Conservation (phyloP, 1,140 invertebrate species). For the Zaprionus taronus region DNA sequence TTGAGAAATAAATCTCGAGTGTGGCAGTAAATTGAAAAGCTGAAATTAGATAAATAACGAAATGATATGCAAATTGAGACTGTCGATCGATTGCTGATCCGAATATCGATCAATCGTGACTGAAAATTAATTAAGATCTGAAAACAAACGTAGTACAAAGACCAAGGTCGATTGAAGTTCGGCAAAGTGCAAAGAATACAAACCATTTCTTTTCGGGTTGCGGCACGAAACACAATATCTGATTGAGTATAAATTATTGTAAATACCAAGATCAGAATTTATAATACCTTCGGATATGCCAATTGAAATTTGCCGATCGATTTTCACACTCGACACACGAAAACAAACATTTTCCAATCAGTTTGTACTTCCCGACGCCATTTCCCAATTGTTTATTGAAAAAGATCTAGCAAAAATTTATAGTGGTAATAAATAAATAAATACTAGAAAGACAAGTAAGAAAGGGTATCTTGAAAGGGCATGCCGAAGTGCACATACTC, state of each 20-base stretch:
- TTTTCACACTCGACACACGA: slow-evolving; percentile 13
- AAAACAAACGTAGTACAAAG: slow-evolving; percentile 7
- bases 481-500: not conserved
- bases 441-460: not conserved
- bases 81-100: slow-evolving; percentile 29
- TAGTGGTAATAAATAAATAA: slow-evolving; percentile 20
- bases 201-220: slow-evolving; percentile 32
- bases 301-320: slow-evolving; percentile 19
- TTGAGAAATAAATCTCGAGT: slow-evolving; percentile 18
- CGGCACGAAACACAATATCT: slow-evolving; percentile 10
- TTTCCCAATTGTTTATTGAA: slow-evolving; percentile 33
- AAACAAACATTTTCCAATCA: slow-evolving; percentile 26
- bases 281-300: not conserved
- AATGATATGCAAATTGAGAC: slow-evolving; percentile 36
- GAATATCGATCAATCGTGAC: slow-evolving; percentile 28
- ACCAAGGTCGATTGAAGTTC: slow-evolving; percentile 12
- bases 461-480: not conserved
- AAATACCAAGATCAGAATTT: slow-evolving; percentile 15
- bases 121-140: slow-evolving; percentile 26
- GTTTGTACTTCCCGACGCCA: not conserved
- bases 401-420: slow-evolving; percentile 13
- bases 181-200: slow-evolving; percentile 20
- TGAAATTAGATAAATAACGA: slow-evolving; percentile 34
- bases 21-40: slow-evolving; percentile 26
- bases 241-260: slow-evolving; percentile 33